phyloP scores from a whole-genome alignment of 30 jellyfish, hydroid and myxozoan species.

The Sanderia malayensis region DNA sequence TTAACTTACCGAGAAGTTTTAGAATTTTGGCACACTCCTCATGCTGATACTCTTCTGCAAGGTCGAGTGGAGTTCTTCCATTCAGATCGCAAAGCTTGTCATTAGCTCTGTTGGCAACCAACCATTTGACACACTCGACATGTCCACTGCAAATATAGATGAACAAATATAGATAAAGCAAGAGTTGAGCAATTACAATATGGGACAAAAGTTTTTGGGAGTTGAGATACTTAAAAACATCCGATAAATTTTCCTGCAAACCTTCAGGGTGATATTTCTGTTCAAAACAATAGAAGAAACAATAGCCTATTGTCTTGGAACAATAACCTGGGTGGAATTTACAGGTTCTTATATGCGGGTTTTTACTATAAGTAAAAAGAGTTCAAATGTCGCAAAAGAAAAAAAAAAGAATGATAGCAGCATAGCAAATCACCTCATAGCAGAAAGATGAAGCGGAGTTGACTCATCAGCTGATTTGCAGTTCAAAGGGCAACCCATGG shows the following conservation, averaged over 20 bases:
- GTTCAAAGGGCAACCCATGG: slow-evolving; percentile 95
- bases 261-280: too few relatives aligned
- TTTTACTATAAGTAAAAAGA: background rate
- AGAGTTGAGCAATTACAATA: too few relatives aligned
- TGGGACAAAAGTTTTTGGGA: too few relatives aligned
- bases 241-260: too few relatives aligned
- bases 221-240: too few relatives aligned
- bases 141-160: slow-evolving; percentile 82
- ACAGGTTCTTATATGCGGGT: too few relatives aligned
- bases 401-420: background rate
- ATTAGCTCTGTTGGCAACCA: slow-evolving; percentile 86
- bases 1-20: slow-evolving; percentile 68
- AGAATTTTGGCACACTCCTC: slow-evolving; percentile 76
- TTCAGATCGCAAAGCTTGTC: slow-evolving; percentile 50
- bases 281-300: too few relatives aligned
- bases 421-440: slow-evolving; percentile 97
- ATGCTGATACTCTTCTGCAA: slow-evolving; percentile 90
- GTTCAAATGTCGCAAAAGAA: background rate
- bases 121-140: slow-evolving; percentile 96
- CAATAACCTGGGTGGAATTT: too few relatives aligned
- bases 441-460: slow-evolving; percentile 92
- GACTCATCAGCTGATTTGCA: slow-evolving; percentile 81
- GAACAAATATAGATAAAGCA: too few relatives aligned
- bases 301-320: too few relatives aligned
- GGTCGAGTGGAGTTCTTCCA: slow-evolving; percentile 88